phyloP scores from a whole-genome alignment of 2,888 invertebrate genomes.

The Polydrusus tereticollis region DNA sequence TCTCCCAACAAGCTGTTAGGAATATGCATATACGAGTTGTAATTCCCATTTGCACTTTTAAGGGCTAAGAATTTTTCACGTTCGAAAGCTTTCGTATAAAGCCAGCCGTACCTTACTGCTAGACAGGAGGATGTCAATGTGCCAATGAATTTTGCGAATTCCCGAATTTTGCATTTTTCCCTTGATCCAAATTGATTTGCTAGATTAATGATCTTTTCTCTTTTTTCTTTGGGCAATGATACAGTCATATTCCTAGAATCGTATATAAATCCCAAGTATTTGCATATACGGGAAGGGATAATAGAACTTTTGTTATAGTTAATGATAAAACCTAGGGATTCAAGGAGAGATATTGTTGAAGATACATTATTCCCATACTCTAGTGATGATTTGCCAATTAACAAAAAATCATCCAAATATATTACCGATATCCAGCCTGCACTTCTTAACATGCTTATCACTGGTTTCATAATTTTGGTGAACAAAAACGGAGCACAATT shows the following conservation, averaged over 20 bases:
- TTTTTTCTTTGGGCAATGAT: not conserved
- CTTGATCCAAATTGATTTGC: too few relatives aligned
- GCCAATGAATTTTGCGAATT: not conserved
- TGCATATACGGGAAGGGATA: not conserved
- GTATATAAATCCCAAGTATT: not conserved
- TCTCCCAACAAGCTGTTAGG: not conserved
- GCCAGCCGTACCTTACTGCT: constrained; percentile 8
- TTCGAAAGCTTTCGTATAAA: constrained; percentile 10
- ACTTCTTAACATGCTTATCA: not conserved
- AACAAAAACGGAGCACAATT: constrained; percentile 46
- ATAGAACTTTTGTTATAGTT: not conserved
- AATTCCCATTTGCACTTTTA: not conserved
- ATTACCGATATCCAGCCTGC: constrained; percentile 38
- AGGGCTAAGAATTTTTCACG: constrained; percentile 16
- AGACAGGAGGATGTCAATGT: not conserved
- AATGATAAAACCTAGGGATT: not conserved
- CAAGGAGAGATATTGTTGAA: not conserved
- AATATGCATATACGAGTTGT: not conserved
- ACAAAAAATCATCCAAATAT: constrained; percentile 52
- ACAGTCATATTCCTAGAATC: not conserved
- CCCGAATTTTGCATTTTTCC: not conserved
- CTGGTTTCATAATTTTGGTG: constrained; percentile 47
- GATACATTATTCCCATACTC: not conserved
- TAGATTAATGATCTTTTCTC: not conserved
- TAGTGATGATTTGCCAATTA: not conserved